phyloP scores from a whole-genome alignment of 2,113 vertebrate genomes.

The Shinisaurus crocodilurus region DNA sequence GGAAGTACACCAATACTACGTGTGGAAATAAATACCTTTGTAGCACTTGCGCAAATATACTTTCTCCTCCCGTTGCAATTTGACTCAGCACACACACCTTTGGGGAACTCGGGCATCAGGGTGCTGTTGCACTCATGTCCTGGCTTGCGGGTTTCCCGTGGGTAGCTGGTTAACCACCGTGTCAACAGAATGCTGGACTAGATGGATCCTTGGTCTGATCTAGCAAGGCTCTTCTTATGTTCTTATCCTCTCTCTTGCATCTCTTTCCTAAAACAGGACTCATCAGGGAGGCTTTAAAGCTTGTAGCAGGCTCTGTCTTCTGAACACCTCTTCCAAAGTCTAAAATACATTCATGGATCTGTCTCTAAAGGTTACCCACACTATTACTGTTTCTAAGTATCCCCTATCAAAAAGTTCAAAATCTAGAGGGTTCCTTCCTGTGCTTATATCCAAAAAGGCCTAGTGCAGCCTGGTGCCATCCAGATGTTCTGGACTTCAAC shows the following conservation, averaged over 20 bases:
- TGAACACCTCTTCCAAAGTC: background rate
- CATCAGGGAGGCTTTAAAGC: background rate
- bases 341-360: background rate
- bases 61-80: background rate
- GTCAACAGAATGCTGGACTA: too few species aligned
- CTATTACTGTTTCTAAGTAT: background rate
- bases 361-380: background rate
- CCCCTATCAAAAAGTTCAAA: background rate
- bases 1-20: background rate
- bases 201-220: too few species aligned
- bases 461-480: too few species aligned
- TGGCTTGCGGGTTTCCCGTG: too few species aligned
- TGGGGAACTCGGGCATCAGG: too few species aligned
- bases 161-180: too few species aligned
- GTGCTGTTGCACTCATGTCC: background rate
- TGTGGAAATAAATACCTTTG: background rate
- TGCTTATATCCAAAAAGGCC: background rate
- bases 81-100: background rate
- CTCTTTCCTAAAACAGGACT: background rate
- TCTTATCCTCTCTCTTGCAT: too few species aligned
- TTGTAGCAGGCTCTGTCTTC: background rate
- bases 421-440: background rate
- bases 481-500: too few species aligned
- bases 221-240: too few species aligned
- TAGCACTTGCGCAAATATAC: background rate